Percentiles rank a stretch among this genome's conserved stretches.
Evolutionary conservation across 2,888 invertebrate species (phyloP).

Genomic region (Troides helena): DNA sequence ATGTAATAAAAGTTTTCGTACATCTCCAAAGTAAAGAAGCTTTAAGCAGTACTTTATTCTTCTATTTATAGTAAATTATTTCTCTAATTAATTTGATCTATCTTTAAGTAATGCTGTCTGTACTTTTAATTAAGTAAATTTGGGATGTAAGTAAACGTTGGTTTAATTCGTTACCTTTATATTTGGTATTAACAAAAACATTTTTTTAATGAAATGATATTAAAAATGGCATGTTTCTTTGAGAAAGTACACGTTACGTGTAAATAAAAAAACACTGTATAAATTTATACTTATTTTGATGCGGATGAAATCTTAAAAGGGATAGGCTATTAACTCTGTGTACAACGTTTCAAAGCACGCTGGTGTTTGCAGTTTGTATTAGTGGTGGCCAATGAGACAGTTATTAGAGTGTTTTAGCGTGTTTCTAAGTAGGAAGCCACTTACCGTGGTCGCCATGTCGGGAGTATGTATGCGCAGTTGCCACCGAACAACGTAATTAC

Average conservation of each 20-base stretch:
- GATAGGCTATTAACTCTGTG: slow-evolving; percentile 43
- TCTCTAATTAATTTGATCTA: too few relatives aligned
- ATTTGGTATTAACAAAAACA: not conserved
- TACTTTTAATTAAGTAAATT: not conserved
- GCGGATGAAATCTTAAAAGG: slow-evolving; percentile 31
- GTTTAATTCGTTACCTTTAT: not conserved
- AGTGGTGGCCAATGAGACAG: slow-evolving; percentile 58
- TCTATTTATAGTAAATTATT: too few relatives aligned
- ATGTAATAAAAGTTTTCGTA: not conserved
- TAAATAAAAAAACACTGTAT: not conserved
- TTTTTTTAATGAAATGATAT: not conserved
- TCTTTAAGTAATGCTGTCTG: not conserved
- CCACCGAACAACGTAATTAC: slow-evolving; percentile 59
- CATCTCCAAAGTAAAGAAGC: not conserved
- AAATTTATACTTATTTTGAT: not conserved
- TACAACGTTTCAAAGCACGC: slow-evolving; percentile 45
- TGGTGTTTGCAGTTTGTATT: slow-evolving; percentile 57
- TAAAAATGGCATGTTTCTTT: not conserved
- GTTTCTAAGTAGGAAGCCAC: slow-evolving; percentile 63
- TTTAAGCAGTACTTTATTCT: not conserved
- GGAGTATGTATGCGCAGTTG: slow-evolving; percentile 40
- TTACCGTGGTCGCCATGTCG: slow-evolving; percentile 59
- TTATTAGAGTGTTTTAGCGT: slow-evolving; percentile 55
- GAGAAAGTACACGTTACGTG: not conserved
- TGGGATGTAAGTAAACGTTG: not conserved